Conservation (phyloP, 2,888 invertebrate genomes). For the Agriopis leucophaearia region DNA sequence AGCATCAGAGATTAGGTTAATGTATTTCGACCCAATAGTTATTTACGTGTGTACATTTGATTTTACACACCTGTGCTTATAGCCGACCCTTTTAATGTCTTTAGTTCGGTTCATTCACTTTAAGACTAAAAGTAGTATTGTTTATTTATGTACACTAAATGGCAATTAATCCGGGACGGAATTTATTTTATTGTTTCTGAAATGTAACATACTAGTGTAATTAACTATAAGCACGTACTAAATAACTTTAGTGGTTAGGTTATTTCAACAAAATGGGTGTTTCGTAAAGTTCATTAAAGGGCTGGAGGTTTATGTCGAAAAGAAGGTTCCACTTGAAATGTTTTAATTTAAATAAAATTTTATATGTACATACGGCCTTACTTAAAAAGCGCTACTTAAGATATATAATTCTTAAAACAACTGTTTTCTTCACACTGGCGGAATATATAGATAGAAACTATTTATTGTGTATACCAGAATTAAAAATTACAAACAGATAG, state of each 20-base stretch:
- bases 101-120: conserved; percentile 71
- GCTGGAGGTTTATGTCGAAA: conserved; percentile 14
- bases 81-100: conserved; percentile 75
- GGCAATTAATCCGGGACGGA: conserved; percentile 33
- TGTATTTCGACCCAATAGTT: conserved; percentile 69
- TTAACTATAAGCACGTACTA: conserved; percentile 33
- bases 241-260: conserved; percentile 34
- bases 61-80: conserved; percentile 76
- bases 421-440: too few species aligned
- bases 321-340: conserved; percentile 16
- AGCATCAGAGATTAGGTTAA: conserved; percentile 63
- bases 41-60: conserved; percentile 73
- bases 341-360: conserved; percentile 5
- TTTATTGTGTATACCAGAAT: too few species aligned
- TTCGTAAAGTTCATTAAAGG: conserved; percentile 28
- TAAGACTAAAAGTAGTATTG: conserved; percentile 54
- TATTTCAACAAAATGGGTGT: conserved; percentile 34
- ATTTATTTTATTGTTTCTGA: conserved; percentile 36
- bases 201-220: conserved; percentile 35
- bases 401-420: too few species aligned
- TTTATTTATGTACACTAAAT: conserved; percentile 46
- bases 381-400: too few species aligned
- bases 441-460: too few species aligned
- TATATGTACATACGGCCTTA: too few species aligned
- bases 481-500: too few species aligned